Evolutionary conservation across 64 coral and sea anemone genomes (phyloP).

Genomic region (Stichodactyla mertensii): DNA sequence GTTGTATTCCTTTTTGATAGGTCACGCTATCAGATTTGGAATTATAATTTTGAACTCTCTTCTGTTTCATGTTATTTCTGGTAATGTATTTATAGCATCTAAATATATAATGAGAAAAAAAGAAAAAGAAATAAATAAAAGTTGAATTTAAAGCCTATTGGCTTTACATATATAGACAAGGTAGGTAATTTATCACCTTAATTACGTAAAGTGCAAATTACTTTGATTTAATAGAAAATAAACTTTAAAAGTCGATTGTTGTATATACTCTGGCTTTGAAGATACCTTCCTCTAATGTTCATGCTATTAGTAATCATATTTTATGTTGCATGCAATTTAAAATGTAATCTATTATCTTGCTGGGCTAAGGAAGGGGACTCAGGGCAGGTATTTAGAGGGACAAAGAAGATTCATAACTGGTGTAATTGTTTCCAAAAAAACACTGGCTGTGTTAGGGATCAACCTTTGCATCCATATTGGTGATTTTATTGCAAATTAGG

Average conservation of each 20-base stretch:
- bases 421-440: no score
- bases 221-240: neutral
- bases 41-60: neutral
- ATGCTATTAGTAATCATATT: no score
- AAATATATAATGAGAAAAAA: neutral
- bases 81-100: conserved; percentile 18
- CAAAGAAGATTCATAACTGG: no score
- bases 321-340: no score
- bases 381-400: no score
- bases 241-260: neutral
- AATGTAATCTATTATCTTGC: no score
- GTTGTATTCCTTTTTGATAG: neutral
- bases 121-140: conserved; percentile 11
- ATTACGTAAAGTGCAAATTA: neutral
- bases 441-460: no score
- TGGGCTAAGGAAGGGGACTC: no score
- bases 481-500: no score
- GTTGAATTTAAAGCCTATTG: conserved; percentile 12
- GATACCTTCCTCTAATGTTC: no score
- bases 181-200: neutral
- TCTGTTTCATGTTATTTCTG: neutral
- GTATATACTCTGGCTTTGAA: neutral
- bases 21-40: neutral
- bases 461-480: no score
- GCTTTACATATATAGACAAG: conserved; percentile 7